Evolutionary conservation across 1,140 invertebrate genomes (phyloP), one percentile per base, ranked within the genome.

Genomic region (Octopus sinensis): DNA sequence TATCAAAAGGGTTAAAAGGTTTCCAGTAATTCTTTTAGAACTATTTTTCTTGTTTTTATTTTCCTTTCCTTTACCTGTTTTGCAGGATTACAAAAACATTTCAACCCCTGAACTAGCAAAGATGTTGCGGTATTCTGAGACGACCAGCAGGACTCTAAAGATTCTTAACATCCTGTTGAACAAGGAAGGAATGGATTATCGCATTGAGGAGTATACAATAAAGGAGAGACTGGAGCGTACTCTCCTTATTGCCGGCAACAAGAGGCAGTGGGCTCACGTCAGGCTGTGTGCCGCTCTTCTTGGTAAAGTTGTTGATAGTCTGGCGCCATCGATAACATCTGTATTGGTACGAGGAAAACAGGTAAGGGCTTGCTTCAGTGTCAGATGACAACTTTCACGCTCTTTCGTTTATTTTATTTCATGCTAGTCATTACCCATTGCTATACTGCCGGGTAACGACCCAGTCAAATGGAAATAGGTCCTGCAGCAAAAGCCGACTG

Each of bases 321-420:
- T 99, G 81, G 98, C 97, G 91, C 98, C 98, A 23, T 98, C 97
- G 88, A 97, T 99, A 81, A 99, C 98, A 53, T 96, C 96, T 17
- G 95, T 99, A 82, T 92, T 99, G 52, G 98, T 99, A 30, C 95
- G 97, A 91, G 98, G 97, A 83, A 99, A 99, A 92, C 96, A 98
- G 92, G 96, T 97, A 87, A 86, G 86, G 77, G 43, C 77, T n/a
- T 68, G n/a, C 62, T n/a, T 68, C n/a, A 68, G 3, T 3, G 30
- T 1, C 1, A 43, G 30, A 75, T 43, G 30, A 43, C 30, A 43
- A 43, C 30, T 43, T 43, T 43, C 30, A 43, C 30, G 3, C 30
- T 43, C 30, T 43, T 43, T 43, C 30, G 3, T 43, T 43, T 43
- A 43, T 43, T 43, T 43, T 43, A 43, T 43, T 43, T 43, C 30